Base-by-base conservation (phyloP, 2,888 invertebrate genomes). In the Labia minor region DNA sequence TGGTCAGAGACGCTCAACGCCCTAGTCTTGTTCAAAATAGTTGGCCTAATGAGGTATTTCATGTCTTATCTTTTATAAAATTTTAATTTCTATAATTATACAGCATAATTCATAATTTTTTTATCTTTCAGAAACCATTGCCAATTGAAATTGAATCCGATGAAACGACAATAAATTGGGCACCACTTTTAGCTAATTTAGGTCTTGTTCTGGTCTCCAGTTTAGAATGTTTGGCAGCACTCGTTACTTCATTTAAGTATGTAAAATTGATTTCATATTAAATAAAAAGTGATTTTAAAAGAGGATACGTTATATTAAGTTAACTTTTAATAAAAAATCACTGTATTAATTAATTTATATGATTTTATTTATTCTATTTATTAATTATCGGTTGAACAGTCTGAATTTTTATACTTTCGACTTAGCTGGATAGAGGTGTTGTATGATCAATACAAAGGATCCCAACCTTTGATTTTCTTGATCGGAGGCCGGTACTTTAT, bases 151-250 rank as follows among this genome's bases (percentile, higher is more conserved):
- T 33, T 33, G 33, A 33, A 33, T 33, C 11, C 6, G 33, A 33
- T 8, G 11, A 33, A 8, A 11, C 6, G 6, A 8, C 33, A 8
- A 33, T 11, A 10, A 70, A 71, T 69, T 85, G 84, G 84, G 80
- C 83, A 1, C 83, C 85, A 0, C 80, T 87, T 63, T 76, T 86
- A 21, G 81, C 84, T 11, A 86, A 86, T 77, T 81, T 84, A 67
- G 84, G 83, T 0, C 77, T 87, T 4, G 79, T 87, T 64, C 78
- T 85, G 70, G 80, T 83, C 19, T 83, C 85, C 10, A 75, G 80
- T 0, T 78, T 82, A 18, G 85, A 86, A 75, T 84, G 83, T 73
- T 74, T 83, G 68, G 79, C 82, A 49, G 81, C 83, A 11, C 70
- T 72, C 33, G 67, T 71, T 64, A 70, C 72, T 1, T 71, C 69